phyloP scores from a whole-genome alignment of 2,113 vertebrate genomes.

The Corythornis cristatus region DNA sequence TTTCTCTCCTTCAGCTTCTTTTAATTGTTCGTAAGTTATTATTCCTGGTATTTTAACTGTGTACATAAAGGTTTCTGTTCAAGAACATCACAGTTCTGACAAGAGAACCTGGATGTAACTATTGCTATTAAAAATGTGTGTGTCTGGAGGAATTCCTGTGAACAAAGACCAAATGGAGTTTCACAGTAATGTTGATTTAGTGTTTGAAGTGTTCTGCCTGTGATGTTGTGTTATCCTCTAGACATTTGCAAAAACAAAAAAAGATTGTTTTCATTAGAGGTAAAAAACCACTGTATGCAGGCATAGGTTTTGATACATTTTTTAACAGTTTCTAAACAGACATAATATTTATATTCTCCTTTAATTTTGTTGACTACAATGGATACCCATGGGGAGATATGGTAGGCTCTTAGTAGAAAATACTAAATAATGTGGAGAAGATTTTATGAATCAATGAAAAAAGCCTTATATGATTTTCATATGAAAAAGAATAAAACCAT shows the following conservation, averaged over 20 bases:
- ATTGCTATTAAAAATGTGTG: neutral
- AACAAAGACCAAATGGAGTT: neutral
- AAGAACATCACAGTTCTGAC: neutral
- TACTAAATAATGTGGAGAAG: neutral
- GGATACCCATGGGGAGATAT: neutral
- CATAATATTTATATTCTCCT: neutral
- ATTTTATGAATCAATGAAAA: neutral
- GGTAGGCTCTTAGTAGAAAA: neutral
- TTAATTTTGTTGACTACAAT: neutral
- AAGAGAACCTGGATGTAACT: neutral
- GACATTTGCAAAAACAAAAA: neutral
- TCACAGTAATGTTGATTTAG: neutral
- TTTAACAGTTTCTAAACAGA: neutral
- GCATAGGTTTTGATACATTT: neutral
- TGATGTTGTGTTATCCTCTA: neutral
- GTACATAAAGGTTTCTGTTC: neutral
- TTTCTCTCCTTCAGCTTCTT: neutral
- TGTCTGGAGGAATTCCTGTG: neutral
- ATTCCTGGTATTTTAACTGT: neutral
- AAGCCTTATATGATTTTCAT: neutral
- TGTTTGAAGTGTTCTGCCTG: neutral
- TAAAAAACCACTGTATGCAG: neutral
- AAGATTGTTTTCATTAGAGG: neutral
- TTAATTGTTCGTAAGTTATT: neutral
- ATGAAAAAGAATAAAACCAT: neutral